Evolutionary conservation across 2,797 vertebrate genomes (phyloP).

Genomic region (Rhadinocentrus ornatus): DNA sequence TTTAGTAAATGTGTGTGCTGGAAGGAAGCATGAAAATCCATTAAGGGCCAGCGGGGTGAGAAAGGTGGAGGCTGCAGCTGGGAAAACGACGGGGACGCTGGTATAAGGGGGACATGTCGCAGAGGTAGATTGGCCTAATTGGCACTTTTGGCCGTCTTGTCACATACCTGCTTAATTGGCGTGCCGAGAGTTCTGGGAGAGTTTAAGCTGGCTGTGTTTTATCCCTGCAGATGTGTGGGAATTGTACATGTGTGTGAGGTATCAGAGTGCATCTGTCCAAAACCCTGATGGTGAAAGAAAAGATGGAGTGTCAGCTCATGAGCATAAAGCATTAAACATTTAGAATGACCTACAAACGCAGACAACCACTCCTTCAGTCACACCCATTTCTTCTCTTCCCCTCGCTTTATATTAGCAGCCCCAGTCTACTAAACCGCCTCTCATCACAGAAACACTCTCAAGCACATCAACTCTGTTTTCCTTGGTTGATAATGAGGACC

Average conservation of each 20-base stretch:
- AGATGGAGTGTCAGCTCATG: conserved; percentile 63
- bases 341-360: conserved; percentile 83
- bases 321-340: conserved; percentile 85
- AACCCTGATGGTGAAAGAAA: conserved; percentile 30
- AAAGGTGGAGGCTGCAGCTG: conserved; percentile 40
- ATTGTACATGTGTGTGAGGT: conserved; percentile 10
- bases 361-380: conserved; percentile 58
- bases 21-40: conserved; percentile 62
- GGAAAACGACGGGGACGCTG: conserved; percentile 38
- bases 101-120: conserved; percentile 39
- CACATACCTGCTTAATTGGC: conserved; percentile 81
- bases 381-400: conserved; percentile 50
- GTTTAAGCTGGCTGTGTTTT: conserved; percentile 43
- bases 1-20: conserved; percentile 45
- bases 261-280: conserved; percentile 44
- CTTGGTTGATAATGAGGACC: conserved; percentile 66
- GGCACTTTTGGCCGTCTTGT: conserved; percentile 78
- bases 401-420: conserved; percentile 37
- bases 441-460: conserved; percentile 21
- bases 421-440: conserved; percentile 26
- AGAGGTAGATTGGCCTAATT: conserved; percentile 78
- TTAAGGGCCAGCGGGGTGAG: conserved; percentile 60
- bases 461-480: conserved; percentile 53
- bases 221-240: conserved; percentile 33
- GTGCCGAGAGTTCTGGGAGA: conserved; percentile 62